phyloP scores from a whole-genome alignment of 2,888 invertebrate genomes.

The Bursaphelenchus okinawaensis region DNA sequence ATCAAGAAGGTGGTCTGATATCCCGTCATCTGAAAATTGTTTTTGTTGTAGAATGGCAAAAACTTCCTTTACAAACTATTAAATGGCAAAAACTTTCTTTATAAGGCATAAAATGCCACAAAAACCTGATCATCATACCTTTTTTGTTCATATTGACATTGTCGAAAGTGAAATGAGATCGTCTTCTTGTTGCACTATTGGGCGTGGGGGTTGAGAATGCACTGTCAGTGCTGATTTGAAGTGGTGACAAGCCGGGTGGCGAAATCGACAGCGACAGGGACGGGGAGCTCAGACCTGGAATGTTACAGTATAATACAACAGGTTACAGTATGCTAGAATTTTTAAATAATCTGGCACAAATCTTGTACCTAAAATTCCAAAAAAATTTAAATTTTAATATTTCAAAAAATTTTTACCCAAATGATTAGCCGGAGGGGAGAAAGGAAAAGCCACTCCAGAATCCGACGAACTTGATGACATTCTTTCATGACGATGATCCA shows the following conservation, averaged over 20 bases:
- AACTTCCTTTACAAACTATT: no score
- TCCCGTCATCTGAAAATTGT: not conserved
- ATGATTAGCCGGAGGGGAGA: conserved; percentile 27
- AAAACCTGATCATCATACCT: no score
- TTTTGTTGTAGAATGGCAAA: no score
- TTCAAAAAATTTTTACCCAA: no score
- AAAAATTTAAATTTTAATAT: no score
- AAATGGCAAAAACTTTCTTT: no score
- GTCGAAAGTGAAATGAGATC: conserved; percentile 33
- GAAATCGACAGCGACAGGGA: conserved; percentile 33
- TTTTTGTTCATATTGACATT: conserved; percentile 22
- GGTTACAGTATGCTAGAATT: not conserved
- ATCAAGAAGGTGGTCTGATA: not conserved
- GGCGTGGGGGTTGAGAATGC: conserved; percentile 47
- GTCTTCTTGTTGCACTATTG: conserved; percentile 14
- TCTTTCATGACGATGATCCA: conserved; percentile 31
- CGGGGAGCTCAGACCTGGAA: conserved; percentile 16
- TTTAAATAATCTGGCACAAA: not conserved
- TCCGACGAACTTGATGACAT: conserved; percentile 33
- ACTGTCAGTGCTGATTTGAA: conserved; percentile 42
- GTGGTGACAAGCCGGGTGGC: conserved; percentile 52
- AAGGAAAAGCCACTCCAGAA: conserved; percentile 32
- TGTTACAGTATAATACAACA: not conserved
- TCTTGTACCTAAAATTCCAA: not conserved
- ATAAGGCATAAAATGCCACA: no score